Base-by-base conservation (phyloP, 2,113 vertebrate species). In the Tychaedon coryphoeus region DNA sequence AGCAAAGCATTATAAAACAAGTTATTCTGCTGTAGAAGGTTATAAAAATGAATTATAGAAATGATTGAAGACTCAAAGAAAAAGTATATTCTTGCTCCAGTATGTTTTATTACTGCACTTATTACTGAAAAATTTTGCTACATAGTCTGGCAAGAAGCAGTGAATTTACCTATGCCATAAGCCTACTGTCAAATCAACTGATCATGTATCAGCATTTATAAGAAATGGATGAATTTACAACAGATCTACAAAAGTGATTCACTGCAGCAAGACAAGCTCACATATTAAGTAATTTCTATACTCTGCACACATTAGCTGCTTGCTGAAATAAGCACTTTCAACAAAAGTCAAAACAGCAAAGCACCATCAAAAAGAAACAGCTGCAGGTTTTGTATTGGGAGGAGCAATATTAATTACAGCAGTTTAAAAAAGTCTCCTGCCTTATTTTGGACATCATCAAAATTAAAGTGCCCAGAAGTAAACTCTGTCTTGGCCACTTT, bases 1-100 rank as follows among this genome's bases (percentile, higher is more conserved):
- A 79, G 38, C 76, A 86, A 93, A 88, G 25, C 54, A 58, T 88
- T 89, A 86, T 75, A 86, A 96, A 86, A 36, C 22, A 90, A 92
- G 48, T 77, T 76, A 94, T 40, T 78, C 31, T 70, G 48, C 40
- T 87, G 17, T 24, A 24, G n/a, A 25, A 78, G 40, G 62, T 54
- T 90, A 93, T 95, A 92, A 95, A 90, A 95, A 60, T 83, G 42
- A 96, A 38, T 88, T 51, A 76, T 26, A 60, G 76, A 91, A 92
- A 93, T 79, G 8, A 76, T 4, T 92, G 54, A 57, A 92, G 93
- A 93, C 38, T 76, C 24, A 38, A 42, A 77, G 48, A 80, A 93
- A 96, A 83, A 69, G 58, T 72, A 85, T 8, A 57, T 53, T 94
- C 19, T 43, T 51, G n/a, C 36, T 91, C n/a, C 64, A 83, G 6